phyloP scores from a whole-genome alignment of 2,113 vertebrate species.

The Pelusios castaneus region DNA sequence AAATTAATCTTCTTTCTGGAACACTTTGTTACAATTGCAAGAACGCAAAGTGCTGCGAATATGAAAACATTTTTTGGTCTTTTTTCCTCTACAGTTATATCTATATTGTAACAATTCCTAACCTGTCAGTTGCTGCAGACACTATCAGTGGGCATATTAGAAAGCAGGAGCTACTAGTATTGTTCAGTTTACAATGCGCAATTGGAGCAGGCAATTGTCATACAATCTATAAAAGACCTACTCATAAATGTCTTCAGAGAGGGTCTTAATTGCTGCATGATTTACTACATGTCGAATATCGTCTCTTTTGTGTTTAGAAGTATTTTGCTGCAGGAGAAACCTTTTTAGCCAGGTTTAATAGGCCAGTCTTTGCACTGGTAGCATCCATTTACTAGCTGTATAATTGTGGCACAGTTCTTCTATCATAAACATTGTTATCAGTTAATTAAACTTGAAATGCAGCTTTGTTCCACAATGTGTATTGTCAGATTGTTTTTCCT shows the following conservation, averaged over 20 bases:
- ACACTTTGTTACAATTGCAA: slow-evolving; percentile 43
- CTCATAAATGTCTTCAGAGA: slow-evolving; percentile 40
- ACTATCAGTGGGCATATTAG: slow-evolving; percentile 36
- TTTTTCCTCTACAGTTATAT: slow-evolving; percentile 1
- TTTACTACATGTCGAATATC: slow-evolving; percentile 58
- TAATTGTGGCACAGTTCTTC: slow-evolving; percentile 87
- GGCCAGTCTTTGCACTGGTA: slow-evolving; percentile 70
- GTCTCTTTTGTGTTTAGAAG: slow-evolving; percentile 52
- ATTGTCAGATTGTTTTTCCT: slow-evolving; percentile 83
- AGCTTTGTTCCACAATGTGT: slow-evolving; percentile 85
- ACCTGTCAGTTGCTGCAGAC: slow-evolving; percentile 33
- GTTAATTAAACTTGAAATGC: slow-evolving; percentile 89
- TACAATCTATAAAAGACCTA: slow-evolving; percentile 53
- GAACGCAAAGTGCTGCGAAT: slow-evolving; percentile 39
- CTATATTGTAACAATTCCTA: slow-evolving; percentile 15
- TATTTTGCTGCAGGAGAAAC: slow-evolving; percentile 53
- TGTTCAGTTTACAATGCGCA: slow-evolving; percentile 55
- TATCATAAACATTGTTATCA: slow-evolving; percentile 89
- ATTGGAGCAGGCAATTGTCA: slow-evolving; percentile 49
- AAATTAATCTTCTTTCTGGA: slow-evolving; percentile 46
- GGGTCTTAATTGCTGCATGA: slow-evolving; percentile 67
- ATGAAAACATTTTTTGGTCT: slow-evolving; percentile 28
- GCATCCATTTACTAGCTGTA: slow-evolving; percentile 79
- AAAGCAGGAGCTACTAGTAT: slow-evolving; percentile 33
- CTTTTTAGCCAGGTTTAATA: slow-evolving; percentile 68